phyloP scores from a whole-genome alignment of 2,888 invertebrate species.

The Coelinius sp. region DNA sequence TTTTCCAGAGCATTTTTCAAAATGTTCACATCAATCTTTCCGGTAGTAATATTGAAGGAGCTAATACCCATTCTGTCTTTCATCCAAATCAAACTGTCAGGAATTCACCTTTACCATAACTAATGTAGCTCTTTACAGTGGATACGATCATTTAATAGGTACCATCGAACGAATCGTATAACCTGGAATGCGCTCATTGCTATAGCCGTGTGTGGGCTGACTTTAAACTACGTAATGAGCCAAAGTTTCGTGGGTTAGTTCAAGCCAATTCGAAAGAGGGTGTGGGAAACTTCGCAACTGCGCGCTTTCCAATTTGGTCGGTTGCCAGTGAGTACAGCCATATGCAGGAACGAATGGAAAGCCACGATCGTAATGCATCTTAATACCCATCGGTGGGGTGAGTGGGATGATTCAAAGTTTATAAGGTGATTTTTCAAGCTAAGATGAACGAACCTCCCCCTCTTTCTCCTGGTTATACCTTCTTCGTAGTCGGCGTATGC shows the following conservation, averaged over 20 bases:
- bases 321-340: slow-evolving; percentile 59
- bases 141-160: background rate
- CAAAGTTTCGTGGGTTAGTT: slow-evolving; percentile 21
- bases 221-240: slow-evolving; percentile 28
- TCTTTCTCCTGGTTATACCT: slow-evolving; percentile 38
- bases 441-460: slow-evolving; percentile 25
- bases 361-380: slow-evolving; percentile 56
- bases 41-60: too few species aligned
- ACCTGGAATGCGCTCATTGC: background rate
- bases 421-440: slow-evolving; percentile 50
- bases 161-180: background rate
- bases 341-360: slow-evolving; percentile 50
- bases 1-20: background rate
- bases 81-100: too few species aligned
- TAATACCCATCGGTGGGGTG: slow-evolving; percentile 57
- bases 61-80: too few species aligned
- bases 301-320: slow-evolving; percentile 65
- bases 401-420: slow-evolving; percentile 57
- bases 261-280: slow-evolving; percentile 30
- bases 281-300: slow-evolving; percentile 57
- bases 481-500: slow-evolving; percentile 41
- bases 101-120: background rate
- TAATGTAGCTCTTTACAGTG: background rate
- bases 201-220: slow-evolving; percentile 26
- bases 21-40: background rate